Evolutionary conservation across 1,140 invertebrate species (phyloP), one percentile per base, ranked within the genome.

Genomic region (Pseudachorutes palmiensis): DNA sequence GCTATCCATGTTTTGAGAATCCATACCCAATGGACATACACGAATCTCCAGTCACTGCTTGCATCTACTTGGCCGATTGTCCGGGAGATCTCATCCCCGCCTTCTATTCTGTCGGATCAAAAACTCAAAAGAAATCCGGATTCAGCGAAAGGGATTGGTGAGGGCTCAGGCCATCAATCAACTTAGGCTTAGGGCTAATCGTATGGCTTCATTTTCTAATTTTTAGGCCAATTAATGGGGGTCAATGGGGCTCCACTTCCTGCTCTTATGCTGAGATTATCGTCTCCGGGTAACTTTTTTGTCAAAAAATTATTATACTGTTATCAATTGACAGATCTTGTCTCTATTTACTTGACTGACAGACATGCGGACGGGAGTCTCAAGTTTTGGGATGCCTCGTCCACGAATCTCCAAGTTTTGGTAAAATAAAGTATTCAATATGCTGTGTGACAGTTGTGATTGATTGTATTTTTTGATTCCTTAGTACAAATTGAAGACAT

Each of bases 11-110:
- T 80, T 97, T 97, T 82, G 94, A 98, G 80, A 97, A 97, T 83
- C 97, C 96, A 55, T 98, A 99, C 83, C 91, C 96, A 49, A 98
- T 98, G 94, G 95, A 99, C 81, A 85, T 99, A 71, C 96, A 98
- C 80, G 95, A 98, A 81, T 95, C 92, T 63, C 90, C 94, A 33
- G 94, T 98, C 65, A 97, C 95, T 58, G 94, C 89, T 81, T 95
- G 94, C 80, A 86, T 88, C 64, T 68, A 71, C 63, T 51, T 71
- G 51, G 66, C 66, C 48, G 59, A 68, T 45, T 98, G 95, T 80
- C 95, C 95, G 32, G 90, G 90, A 62, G 96, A 99, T 81, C 83
- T 99, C 74, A 96, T 98, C 74, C 91, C 91, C 62, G 91, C 91
- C 45, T 88, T 95, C 76, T 94, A 94, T 79, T 90, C 90, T 12